Evolutionary conservation across 1,140 invertebrate genomes (phyloP).

Genomic region (Muscidifurax raptorellus): DNA sequence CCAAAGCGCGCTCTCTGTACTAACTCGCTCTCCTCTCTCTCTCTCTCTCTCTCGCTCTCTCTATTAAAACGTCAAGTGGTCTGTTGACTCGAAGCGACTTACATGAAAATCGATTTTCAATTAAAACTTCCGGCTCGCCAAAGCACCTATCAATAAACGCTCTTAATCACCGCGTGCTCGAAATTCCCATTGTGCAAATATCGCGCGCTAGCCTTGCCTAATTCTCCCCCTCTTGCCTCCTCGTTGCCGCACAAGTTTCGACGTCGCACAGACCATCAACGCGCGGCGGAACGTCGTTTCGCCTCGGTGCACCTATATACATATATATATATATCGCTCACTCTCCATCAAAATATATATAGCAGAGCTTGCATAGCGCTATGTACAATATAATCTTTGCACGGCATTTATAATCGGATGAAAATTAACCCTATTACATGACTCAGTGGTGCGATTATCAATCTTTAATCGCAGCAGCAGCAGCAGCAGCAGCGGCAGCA

Average conservation of each 20-base stretch:
- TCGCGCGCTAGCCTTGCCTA: not conserved
- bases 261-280: not conserved
- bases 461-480: conserved; percentile 4
- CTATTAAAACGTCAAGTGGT: conserved; percentile 9
- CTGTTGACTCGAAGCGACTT: not conserved
- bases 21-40: not conserved
- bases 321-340: no score
- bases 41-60: not conserved
- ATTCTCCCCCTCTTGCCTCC: not conserved
- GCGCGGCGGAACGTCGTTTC: not conserved
- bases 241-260: not conserved
- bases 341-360: no score
- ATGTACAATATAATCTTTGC: not conserved
- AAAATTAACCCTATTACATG: conserved; percentile 9
- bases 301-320: not conserved
- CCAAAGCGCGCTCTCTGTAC: no score
- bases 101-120: conserved; percentile 44
- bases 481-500: not conserved
- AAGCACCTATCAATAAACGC: conserved; percentile 25
- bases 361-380: no score
- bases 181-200: conserved; percentile 20
- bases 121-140: conserved; percentile 38
- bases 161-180: conserved; percentile 6
- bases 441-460: conserved; percentile 21
- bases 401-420: not conserved